Evolutionary conservation across 1,140 invertebrate genomes (phyloP).

Genomic region (Choristoneura fumiferana): DNA sequence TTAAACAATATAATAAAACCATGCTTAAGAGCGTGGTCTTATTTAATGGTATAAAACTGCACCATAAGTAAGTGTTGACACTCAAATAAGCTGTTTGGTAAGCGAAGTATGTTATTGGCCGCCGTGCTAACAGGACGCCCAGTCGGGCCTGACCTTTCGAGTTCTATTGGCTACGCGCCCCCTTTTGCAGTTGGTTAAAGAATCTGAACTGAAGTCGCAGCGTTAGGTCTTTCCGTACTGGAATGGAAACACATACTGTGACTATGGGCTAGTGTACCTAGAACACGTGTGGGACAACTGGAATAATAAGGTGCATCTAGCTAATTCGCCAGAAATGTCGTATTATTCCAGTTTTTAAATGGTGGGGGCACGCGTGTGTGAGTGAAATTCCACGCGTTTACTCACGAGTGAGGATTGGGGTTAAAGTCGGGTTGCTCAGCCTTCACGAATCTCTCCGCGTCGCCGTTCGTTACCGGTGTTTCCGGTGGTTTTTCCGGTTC

Average conservation of each 20-base stretch:
- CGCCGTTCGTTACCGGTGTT: slow-evolving; percentile 21
- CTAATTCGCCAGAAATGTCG: too few relatives aligned
- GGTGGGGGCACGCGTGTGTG: slow-evolving; percentile 49
- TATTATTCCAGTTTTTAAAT: neutral
- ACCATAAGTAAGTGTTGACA: slow-evolving; percentile 47
- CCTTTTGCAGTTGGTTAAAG: slow-evolving; percentile 93
- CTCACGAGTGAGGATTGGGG: slow-evolving; percentile 75
- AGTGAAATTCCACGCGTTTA: slow-evolving; percentile 46
- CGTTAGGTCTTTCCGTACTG: slow-evolving; percentile 96
- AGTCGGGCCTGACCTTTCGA: slow-evolving; percentile 87
- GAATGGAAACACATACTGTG: slow-evolving; percentile 77
- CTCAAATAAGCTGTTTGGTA: slow-evolving; percentile 65
- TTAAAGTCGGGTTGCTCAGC: slow-evolving; percentile 62
- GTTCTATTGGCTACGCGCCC: slow-evolving; percentile 89
- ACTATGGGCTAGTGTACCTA: slow-evolving; percentile 30
- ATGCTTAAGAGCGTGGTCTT: too few relatives aligned
- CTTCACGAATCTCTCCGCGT: slow-evolving; percentile 45
- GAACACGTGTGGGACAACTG: slow-evolving; percentile 24
- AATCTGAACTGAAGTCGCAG: slow-evolving; percentile 95
- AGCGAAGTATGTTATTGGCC: slow-evolving; percentile 74
- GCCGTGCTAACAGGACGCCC: slow-evolving; percentile 80
- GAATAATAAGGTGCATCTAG: neutral
- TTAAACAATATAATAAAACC: too few relatives aligned
- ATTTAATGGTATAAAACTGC: slow-evolving; percentile 48
- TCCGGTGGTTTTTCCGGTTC: neutral